phyloP scores from a whole-genome alignment of 1,140 invertebrate genomes.

The Calliphora vicina region DNA sequence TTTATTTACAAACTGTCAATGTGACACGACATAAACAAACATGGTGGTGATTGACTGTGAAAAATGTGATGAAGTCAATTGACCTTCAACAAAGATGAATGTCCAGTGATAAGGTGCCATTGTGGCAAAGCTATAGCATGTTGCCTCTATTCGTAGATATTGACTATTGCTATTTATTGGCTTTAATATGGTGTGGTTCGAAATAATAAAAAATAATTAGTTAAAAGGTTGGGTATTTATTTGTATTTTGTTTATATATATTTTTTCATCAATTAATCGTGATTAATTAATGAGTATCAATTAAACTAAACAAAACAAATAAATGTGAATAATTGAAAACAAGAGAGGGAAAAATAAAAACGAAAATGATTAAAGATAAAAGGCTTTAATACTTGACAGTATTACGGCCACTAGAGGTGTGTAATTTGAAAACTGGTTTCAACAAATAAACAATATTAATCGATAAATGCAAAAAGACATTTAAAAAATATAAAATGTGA shows the following conservation, averaged over 20 bases:
- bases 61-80: slow-evolving; percentile 6
- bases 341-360: not conserved
- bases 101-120: slow-evolving; percentile 15
- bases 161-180: not conserved
- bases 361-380: not conserved
- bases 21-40: slow-evolving; percentile 9
- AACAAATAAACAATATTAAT: not conserved
- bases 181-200: not conserved
- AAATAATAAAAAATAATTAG: slow-evolving; percentile 4
- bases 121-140: not conserved
- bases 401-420: not conserved
- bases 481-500: not conserved
- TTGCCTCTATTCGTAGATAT: not conserved
- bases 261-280: slow-evolving; percentile 32
- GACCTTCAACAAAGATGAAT: slow-evolving; percentile 17
- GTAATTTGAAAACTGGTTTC: not conserved
- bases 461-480: not conserved
- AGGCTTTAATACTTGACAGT: not conserved
- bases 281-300: slow-evolving; percentile 31
- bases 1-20: slow-evolving; percentile 14
- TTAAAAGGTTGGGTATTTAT: slow-evolving; percentile 7
- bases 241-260: not conserved
- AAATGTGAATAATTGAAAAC: not conserved
- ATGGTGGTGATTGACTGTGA: slow-evolving; percentile 15
- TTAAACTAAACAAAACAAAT: slow-evolving; percentile 12